Conservation (phyloP, 2,797 vertebrate species). For the Anniella stebbinsi region DNA sequence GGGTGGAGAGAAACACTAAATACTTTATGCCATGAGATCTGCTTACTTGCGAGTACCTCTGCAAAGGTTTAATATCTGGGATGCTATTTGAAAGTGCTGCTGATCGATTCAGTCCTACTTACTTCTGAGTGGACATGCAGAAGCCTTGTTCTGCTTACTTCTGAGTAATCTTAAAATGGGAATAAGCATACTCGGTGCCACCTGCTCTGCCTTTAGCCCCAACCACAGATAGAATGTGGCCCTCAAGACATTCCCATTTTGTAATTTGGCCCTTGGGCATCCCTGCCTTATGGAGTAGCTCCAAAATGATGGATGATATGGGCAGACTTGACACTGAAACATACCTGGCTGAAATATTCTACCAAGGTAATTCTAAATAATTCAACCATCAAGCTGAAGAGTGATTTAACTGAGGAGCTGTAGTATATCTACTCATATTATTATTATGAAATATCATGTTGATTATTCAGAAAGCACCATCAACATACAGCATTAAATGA, state of each 20-base stretch:
- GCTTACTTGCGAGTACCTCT: too few relatives aligned
- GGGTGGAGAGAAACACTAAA: conserved; percentile 5
- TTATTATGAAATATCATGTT: not conserved
- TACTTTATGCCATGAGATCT: not conserved
- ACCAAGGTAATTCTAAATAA: not conserved
- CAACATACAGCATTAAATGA: not conserved
- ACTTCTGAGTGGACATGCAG: too few relatives aligned
- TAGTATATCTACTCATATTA: not conserved
- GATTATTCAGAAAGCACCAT: not conserved
- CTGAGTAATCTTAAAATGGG: too few relatives aligned
- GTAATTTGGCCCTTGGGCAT: too few relatives aligned
- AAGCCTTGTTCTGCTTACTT: too few relatives aligned
- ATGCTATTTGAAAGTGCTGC: too few relatives aligned
- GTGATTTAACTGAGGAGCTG: not conserved
- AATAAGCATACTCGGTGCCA: too few relatives aligned
- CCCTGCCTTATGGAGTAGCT: not conserved
- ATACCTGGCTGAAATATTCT: not conserved
- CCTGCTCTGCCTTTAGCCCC: too few relatives aligned
- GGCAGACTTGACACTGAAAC: not conserved
- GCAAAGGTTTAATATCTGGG: too few relatives aligned
- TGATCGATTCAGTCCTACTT: too few relatives aligned
- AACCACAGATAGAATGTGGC: too few relatives aligned
- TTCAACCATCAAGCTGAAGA: fast-evolving
- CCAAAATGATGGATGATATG: fast-evolving
- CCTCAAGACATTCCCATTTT: too few relatives aligned